Conservation (phyloP, 1,140 invertebrate genomes). For the Panonychus citri region DNA sequence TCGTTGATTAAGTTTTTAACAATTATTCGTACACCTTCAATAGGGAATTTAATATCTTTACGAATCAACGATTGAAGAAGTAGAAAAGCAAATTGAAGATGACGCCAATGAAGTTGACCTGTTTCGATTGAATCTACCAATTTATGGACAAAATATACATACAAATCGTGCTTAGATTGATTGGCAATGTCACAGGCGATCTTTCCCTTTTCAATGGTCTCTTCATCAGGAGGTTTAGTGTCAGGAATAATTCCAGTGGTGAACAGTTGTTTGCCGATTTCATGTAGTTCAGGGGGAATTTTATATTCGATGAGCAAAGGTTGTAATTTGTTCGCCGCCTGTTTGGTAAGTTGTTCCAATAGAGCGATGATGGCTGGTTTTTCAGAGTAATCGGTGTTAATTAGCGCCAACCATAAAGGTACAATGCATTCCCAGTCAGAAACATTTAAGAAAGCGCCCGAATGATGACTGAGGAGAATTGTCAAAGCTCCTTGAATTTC, state of each 20-base stretch:
- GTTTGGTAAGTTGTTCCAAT: constrained; percentile 33
- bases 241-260: background rate
- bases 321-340: constrained; percentile 27
- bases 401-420: constrained; percentile 45
- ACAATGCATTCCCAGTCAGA: constrained; percentile 48
- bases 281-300: constrained; percentile 14
- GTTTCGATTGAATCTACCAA: constrained; percentile 36
- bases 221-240: background rate
- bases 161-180: constrained; percentile 29
- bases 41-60: constrained; percentile 37
- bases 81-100: constrained; percentile 42
- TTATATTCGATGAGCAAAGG: constrained; percentile 25
- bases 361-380: constrained; percentile 51
- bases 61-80: constrained; percentile 45
- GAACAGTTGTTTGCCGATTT: background rate
- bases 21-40: constrained; percentile 38
- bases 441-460: constrained; percentile 33
- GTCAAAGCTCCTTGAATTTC: constrained; percentile 55
- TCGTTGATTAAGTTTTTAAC: constrained; percentile 44
- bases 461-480: constrained; percentile 41
- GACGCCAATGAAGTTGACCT: constrained; percentile 54
- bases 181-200: constrained; percentile 18
- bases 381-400: constrained; percentile 46
- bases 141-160: constrained; percentile 34
- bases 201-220: background rate